Percentiles rank a stretch among this genome's conserved stretches.
phyloP scores from a whole-genome alignment of 2,113 vertebrate species.

The Paralichthys olivaceus region DNA sequence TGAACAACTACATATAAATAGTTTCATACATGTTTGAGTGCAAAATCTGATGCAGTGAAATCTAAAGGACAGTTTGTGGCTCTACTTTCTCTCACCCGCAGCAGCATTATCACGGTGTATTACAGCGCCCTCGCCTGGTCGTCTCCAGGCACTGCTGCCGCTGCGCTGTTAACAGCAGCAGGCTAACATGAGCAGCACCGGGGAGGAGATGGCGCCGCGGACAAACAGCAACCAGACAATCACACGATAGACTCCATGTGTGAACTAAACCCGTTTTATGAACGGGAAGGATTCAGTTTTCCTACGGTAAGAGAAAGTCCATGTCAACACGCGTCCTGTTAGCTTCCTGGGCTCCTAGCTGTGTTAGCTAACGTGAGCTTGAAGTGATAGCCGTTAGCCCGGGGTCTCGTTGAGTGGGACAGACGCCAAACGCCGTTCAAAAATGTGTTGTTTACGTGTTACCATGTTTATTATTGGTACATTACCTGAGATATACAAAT shows the following conservation, averaged over 20 bases:
- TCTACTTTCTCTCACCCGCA: no score
- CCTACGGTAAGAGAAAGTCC: constrained; percentile 30
- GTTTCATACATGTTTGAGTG: no score
- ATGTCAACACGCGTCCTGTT: background rate
- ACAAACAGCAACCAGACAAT: constrained; percentile 20
- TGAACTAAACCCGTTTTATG: background rate
- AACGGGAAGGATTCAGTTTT: background rate
- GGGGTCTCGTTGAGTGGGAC: background rate
- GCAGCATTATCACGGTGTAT: background rate
- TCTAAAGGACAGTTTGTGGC: no score
- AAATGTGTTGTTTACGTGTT: background rate
- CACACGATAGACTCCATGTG: background rate
- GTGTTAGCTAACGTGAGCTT: constrained; percentile 30
- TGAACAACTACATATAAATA: no score
- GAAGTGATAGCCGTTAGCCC: constrained; percentile 1
- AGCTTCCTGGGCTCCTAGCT: constrained; percentile 26
- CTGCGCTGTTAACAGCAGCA: background rate
- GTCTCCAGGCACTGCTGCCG: background rate
- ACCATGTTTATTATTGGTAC: background rate
- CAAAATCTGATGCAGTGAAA: no score
- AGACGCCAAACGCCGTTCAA: background rate
- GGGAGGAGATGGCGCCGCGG: constrained; percentile 17
- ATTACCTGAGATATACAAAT: background rate
- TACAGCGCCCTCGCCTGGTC: constrained; percentile 29
- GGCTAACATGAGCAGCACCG: constrained; percentile 42